Percentiles rank a stretch among this genome's conserved stretches.
phyloP scores from a whole-genome alignment of 1,140 invertebrate species.

The Eufriesea mexicana region DNA sequence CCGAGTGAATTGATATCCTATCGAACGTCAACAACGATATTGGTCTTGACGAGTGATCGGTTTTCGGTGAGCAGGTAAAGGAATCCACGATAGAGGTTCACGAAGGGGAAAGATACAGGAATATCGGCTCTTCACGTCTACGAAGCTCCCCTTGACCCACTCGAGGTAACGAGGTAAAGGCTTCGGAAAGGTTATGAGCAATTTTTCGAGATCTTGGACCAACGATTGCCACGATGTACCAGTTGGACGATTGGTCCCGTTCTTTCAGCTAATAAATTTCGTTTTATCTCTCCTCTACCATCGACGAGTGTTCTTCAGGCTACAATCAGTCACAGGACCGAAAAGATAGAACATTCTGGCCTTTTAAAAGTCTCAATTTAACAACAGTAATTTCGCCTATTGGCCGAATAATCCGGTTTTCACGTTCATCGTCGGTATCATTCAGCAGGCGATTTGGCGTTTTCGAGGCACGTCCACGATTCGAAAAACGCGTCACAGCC shows the following conservation, averaged over 20 bases:
- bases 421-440: not conserved
- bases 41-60: not conserved
- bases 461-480: constrained; percentile 24
- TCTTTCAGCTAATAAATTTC: not conserved
- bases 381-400: not conserved
- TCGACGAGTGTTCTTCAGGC: not conserved
- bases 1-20: not conserved
- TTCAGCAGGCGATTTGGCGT: constrained; percentile 7
- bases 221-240: not conserved
- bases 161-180: not conserved
- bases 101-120: not conserved
- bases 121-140: not conserved
- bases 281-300: not conserved
- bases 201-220: not conserved
- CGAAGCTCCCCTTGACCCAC: not conserved
- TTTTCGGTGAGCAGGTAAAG: too few species aligned
- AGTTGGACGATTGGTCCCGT: not conserved
- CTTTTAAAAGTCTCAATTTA: constrained; percentile 7
- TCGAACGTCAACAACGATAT: not conserved
- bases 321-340: not conserved
- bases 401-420: constrained; percentile 6
- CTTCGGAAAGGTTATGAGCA: not conserved
- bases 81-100: too few species aligned
- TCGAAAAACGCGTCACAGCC: not conserved
- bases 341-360: not conserved